Percentiles rank a stretch among this genome's conserved stretches.
Conservation (phyloP, 2,888 invertebrate species). For the Lepidochitona cinerea region DNA sequence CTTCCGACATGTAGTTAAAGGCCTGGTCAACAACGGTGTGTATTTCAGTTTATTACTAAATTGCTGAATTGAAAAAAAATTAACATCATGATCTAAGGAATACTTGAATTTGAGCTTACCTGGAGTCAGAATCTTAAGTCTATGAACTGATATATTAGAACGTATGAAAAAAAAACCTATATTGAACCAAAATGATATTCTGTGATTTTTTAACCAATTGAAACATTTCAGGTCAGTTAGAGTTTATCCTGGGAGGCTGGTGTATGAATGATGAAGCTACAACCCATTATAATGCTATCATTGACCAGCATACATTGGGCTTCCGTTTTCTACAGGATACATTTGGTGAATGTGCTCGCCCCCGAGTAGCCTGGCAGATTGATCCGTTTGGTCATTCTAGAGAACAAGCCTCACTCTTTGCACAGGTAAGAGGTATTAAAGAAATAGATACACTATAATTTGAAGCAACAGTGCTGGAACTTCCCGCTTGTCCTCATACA, state of each 20-base stretch:
- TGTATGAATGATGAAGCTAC: constrained; percentile 75
- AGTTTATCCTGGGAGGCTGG: constrained; percentile 74
- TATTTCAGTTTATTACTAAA: too few species aligned
- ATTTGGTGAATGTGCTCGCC: constrained; percentile 78
- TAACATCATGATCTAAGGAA: too few species aligned
- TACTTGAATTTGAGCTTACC: too few species aligned
- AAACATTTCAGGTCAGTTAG: constrained; percentile 70
- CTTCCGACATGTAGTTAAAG: constrained; percentile 76
- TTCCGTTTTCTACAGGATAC: constrained; percentile 71
- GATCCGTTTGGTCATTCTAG: constrained; percentile 90
- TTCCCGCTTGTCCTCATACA: too few species aligned
- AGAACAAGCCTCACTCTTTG: constrained; percentile 82
- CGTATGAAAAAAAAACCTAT: too few species aligned
- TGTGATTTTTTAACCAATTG: too few species aligned
- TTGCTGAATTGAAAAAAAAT: too few species aligned
- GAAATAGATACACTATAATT: background rate
- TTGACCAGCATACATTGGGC: constrained; percentile 74
- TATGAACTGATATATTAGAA: too few species aligned
- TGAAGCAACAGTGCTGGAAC: background rate
- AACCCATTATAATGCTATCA: constrained; percentile 73
- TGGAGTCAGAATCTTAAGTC: too few species aligned
- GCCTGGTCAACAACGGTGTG: constrained; percentile 76
- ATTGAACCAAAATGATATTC: too few species aligned
- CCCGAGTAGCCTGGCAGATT: constrained; percentile 87
- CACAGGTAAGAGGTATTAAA: constrained; percentile 63